Conservation (phyloP, 64 coral and sea anemone genomes). For the Catalaphyllia jardinei region DNA sequence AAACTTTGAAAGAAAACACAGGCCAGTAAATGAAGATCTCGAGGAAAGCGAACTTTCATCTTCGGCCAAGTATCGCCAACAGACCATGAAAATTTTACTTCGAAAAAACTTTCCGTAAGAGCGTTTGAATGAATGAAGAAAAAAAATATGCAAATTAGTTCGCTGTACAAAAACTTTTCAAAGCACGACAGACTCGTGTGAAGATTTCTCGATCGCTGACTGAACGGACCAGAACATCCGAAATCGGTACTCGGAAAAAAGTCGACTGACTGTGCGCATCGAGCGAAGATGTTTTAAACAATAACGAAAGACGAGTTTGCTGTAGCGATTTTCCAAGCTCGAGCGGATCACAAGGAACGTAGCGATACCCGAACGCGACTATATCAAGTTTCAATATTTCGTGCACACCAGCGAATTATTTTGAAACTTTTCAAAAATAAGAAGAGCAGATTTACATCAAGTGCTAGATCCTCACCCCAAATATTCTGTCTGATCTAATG, state of each 20-base stretch:
- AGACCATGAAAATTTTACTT: slow-evolving; percentile 27
- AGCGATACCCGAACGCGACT: slow-evolving; percentile 1
- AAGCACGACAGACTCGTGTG: slow-evolving; percentile 48
- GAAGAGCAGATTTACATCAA: slow-evolving; percentile 1
- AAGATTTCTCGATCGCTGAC: slow-evolving; percentile 51
- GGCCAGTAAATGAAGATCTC: neutral
- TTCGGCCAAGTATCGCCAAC: neutral
- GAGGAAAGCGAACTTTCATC: neutral
- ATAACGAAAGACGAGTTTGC: slow-evolving; percentile 27
- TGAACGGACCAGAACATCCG: neutral
- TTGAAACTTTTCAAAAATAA: slow-evolving; percentile 33
- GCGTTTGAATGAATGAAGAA: slow-evolving; percentile 88
- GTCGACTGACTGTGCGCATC: neutral
- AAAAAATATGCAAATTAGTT: slow-evolving; percentile 99
- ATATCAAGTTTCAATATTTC: slow-evolving; percentile 52
- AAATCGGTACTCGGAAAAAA: neutral
- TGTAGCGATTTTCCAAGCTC: slow-evolving; percentile 1
- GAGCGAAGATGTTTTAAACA: neutral
- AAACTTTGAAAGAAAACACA: neutral
- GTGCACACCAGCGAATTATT: slow-evolving; percentile 25
- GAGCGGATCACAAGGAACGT: slow-evolving; percentile 19
- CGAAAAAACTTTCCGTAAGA: slow-evolving; percentile 80
- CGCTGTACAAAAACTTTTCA: slow-evolving; percentile 72
- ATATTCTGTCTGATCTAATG: neutral
- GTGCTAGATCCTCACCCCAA: neutral